Evolutionary conservation across 64 coral and sea anemone species (phyloP).

Genomic region (Actinia tenebrosa): DNA sequence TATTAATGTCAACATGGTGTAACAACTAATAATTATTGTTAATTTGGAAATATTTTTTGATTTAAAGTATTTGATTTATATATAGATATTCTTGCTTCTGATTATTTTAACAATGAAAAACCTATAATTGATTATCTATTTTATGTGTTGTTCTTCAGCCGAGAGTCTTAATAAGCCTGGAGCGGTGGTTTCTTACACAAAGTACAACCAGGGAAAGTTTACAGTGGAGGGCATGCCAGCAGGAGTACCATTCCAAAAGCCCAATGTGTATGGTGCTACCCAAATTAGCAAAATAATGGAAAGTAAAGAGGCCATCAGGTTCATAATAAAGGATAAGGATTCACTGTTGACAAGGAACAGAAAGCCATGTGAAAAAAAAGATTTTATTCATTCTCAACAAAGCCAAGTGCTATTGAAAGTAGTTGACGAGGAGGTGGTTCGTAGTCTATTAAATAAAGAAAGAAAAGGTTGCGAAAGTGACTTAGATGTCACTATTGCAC

Average conservation of each 20-base stretch:
- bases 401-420: background rate
- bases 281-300: slow-evolving; percentile 9
- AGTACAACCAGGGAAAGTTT: background rate
- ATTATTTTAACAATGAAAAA: too few relatives aligned
- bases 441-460: background rate
- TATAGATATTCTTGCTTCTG: too few relatives aligned
- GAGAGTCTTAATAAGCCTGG: slow-evolving; percentile 10
- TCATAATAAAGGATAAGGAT: background rate
- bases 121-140: too few relatives aligned
- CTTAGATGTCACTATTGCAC: background rate
- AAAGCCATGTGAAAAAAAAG: background rate
- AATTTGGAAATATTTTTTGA: too few relatives aligned
- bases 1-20: too few relatives aligned
- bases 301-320: background rate
- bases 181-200: background rate
- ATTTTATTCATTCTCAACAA: background rate
- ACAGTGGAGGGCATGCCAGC: slow-evolving; percentile 11
- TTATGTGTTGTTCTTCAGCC: background rate
- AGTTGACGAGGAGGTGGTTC: background rate
- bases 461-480: background rate
- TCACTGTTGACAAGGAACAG: background rate
- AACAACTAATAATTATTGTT: too few relatives aligned
- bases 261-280: background rate
- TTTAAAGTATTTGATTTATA: too few relatives aligned
- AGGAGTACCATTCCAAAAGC: slow-evolving; percentile 18